phyloP scores from a whole-genome alignment of 2,888 invertebrate genomes.

The Drosophila colorata region DNA sequence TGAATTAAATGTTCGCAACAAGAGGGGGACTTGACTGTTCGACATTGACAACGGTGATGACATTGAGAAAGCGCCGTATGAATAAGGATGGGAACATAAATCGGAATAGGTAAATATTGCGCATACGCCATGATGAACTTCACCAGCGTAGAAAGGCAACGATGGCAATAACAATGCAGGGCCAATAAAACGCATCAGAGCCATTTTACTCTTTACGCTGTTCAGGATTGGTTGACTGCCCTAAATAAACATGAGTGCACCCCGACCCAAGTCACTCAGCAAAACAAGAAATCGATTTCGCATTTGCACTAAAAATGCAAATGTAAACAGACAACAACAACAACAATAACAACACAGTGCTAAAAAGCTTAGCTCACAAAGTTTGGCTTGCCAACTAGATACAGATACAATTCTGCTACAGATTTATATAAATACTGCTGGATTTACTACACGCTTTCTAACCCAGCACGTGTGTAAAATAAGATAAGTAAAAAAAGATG shows the following conservation, averaged over 20 bases:
- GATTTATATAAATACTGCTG: constrained; percentile 1
- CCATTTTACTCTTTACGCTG: constrained; percentile 21
- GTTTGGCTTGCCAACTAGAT: constrained; percentile 41
- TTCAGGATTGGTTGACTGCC: constrained; percentile 24
- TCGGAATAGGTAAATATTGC: constrained; percentile 38
- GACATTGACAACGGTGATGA: constrained; percentile 38
- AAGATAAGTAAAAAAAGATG: no score
- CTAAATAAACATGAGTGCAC: constrained; percentile 30
- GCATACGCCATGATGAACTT: constrained; percentile 23
- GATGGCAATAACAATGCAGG: constrained; percentile 26
- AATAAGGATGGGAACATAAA: neutral
- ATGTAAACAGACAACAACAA: constrained; percentile 36
- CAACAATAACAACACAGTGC: constrained; percentile 4
- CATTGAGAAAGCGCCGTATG: constrained; percentile 31
- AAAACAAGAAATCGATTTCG: constrained; percentile 61
- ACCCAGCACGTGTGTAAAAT: no score
- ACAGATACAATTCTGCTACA: constrained; percentile 7
- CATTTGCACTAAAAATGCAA: constrained; percentile 68
- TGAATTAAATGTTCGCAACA: constrained; percentile 41
- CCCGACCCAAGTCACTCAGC: constrained; percentile 32
- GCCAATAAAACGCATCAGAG: constrained; percentile 51
- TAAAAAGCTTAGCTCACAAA: constrained; percentile 38
- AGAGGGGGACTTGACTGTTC: neutral
- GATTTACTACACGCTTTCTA: no score
- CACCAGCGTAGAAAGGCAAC: constrained; percentile 19